Base-by-base conservation (phyloP, 2,797 vertebrate species). In the Pantherophis alleghaniensis region DNA sequence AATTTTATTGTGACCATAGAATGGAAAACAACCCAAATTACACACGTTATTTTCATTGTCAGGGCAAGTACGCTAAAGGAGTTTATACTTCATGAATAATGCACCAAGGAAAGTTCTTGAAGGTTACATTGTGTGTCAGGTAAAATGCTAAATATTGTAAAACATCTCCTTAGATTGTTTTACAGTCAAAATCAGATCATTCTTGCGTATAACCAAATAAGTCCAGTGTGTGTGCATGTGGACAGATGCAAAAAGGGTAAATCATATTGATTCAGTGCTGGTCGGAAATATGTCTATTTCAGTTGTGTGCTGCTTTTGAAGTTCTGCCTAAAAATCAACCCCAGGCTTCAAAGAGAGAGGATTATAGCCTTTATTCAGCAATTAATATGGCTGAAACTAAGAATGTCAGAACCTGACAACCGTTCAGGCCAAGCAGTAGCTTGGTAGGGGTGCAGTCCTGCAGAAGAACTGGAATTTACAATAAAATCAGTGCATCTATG, bases 281-380 rank as follows among this genome's bases (percentile, higher is more conserved):
- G 97, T 95, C 97, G 96, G 96, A 97, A 97, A 97, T 97, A 97
- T 97, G 96, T 96, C 96, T 98, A 97, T 97, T 89, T 98, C 96
- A 95, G 97, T 97, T 97, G 96, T 97, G 96, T 96, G 96, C 96
- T 96, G 97, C 97, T 98, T 98, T 98, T 98, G 97, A 98, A 98
- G 98, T 98, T 97, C 97, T 98, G 98, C 98, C 98, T 98, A 98
- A 98, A 98, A 99, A 98, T 98, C 98, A 98, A 98, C 97, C 98
- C 97, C 97, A 96, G 95, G 97, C 98, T 99, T 99, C 98, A 99
- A 99, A 99, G 98, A 98, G 97, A 97, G 96, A 96, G 98, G 99
- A 99, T 99, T 99, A 99, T 98, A 98, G 97, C 98, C 98, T 98
- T 98, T 98, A 99, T 99, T 98, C 98, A 98, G 98, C 98, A 99